These are phyloP conservation scores for Lepidurus packardi DNA, from an alignment of 1,140 invertebrate species.

Conservation along the genomic window DNA sequence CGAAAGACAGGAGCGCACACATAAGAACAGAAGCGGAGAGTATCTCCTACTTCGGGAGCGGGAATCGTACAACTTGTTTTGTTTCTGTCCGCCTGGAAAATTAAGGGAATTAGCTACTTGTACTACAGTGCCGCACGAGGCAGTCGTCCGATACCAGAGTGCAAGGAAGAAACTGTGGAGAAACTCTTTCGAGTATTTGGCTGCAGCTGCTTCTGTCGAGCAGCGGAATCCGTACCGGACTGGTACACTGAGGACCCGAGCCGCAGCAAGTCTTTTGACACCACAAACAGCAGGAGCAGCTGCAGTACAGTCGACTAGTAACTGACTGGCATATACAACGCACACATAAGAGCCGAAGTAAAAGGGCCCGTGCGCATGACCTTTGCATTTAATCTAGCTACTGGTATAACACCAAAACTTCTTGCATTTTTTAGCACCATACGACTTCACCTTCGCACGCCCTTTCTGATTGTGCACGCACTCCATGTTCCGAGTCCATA, in stretches of 20 bases:
- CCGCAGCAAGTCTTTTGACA: background rate
- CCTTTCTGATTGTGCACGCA: background rate
- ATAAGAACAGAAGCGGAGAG: too few species aligned
- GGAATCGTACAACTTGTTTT: background rate
- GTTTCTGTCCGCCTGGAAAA: background rate
- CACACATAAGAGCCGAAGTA: background rate
- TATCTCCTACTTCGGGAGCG: too few species aligned
- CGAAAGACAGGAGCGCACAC: too few species aligned
- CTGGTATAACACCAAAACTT: background rate
- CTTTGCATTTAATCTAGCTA: slow-evolving; percentile 15
- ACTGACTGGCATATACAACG: background rate
- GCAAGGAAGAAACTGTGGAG: too few species aligned
- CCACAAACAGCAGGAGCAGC: background rate
- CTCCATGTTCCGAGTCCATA: too few species aligned
- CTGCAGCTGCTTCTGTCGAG: background rate
- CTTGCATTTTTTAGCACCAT: background rate
- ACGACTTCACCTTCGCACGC: background rate
- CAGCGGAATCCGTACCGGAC: slow-evolving; percentile 6
- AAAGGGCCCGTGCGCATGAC: background rate
- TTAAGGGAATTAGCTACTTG: background rate
- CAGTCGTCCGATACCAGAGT: too few species aligned
- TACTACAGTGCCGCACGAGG: too few species aligned
- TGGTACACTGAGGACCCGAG: background rate
- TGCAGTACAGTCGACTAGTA: background rate
- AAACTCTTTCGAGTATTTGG: background rate